phyloP scores from a whole-genome alignment of 2,888 invertebrate species.

The Coelopa pilipes region DNA sequence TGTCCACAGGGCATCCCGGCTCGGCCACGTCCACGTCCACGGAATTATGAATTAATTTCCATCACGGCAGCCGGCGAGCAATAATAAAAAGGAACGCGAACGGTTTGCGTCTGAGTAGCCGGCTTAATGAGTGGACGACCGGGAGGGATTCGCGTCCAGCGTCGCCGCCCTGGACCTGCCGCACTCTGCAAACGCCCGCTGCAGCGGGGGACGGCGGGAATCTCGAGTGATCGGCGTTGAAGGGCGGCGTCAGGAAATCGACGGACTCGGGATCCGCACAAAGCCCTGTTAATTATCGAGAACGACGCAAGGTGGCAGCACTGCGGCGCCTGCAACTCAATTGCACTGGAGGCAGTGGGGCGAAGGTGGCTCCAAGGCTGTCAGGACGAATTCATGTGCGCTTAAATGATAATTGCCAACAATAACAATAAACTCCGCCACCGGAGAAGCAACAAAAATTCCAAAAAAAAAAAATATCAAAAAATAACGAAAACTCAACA shows the following conservation, averaged over 20 bases:
- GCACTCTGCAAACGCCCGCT: no score
- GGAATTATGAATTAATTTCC: slow-evolving; percentile 18
- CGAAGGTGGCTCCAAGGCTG: slow-evolving; percentile 3
- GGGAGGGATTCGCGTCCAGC: no score
- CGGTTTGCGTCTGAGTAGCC: no score
- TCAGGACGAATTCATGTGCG: slow-evolving; percentile 21
- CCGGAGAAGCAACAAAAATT: slow-evolving; percentile 1
- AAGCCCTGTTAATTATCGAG: background rate
- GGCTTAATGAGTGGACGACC: no score
- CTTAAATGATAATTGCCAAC: slow-evolving; percentile 18
- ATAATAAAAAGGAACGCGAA: background rate
- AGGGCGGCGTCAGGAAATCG: no score
- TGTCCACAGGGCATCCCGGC: background rate
- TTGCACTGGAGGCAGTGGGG: background rate
- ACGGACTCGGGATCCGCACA: no score
- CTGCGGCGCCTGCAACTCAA: slow-evolving; percentile 7
- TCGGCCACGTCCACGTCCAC: background rate
- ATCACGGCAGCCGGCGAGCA: slow-evolving; percentile 6
- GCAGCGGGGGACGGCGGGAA: no score
- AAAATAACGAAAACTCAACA: background rate
- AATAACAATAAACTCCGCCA: background rate
- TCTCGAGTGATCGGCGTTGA: no score
- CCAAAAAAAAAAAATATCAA: background rate
- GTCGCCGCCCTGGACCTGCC: no score
- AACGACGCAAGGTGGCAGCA: background rate